These are phyloP conservation scores for Mechanitis mazaeus DNA, from an alignment of 2,888 invertebrate species.

Conservation along the genomic window DNA sequence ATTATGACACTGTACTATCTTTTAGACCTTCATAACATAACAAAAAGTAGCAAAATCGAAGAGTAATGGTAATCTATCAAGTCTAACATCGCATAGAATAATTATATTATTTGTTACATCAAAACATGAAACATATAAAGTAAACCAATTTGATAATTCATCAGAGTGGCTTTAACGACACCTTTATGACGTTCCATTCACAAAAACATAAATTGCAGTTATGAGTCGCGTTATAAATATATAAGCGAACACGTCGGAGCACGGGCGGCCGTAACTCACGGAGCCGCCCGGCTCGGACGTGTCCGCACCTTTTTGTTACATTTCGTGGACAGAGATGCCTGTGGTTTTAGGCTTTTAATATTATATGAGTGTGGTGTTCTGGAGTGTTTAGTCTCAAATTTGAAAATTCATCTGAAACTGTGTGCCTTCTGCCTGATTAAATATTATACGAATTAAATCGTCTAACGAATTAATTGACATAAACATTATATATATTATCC, in stretches of 20 bases:
- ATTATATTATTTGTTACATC: too few species aligned
- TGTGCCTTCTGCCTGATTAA: neutral
- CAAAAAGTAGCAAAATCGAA: too few species aligned
- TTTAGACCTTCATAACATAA: too few species aligned
- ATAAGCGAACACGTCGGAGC: constrained; percentile 33
- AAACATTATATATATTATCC: too few species aligned
- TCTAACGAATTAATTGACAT: too few species aligned
- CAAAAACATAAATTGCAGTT: constrained; percentile 24
- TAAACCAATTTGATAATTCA: constrained; percentile 6
- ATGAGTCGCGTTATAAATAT: constrained; percentile 45
- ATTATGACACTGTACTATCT: too few species aligned
- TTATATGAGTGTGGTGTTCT: constrained; percentile 18
- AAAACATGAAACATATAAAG: neutral
- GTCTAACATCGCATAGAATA: too few species aligned
- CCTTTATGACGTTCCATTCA: constrained; percentile 15
- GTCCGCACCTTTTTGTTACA: constrained; percentile 43
- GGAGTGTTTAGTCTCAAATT: constrained; percentile 9
- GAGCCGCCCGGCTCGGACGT: constrained; percentile 40
- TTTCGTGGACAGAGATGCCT: constrained; percentile 25
- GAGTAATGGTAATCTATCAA: too few species aligned
- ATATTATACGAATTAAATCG: too few species aligned
- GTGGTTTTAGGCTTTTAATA: constrained; percentile 28
- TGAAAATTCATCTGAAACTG: neutral
- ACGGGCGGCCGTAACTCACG: constrained; percentile 53
- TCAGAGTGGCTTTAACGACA: constrained; percentile 5